Evolutionary conservation across 2,113 vertebrate species (phyloP).

Genomic region (Motacilla alba): DNA sequence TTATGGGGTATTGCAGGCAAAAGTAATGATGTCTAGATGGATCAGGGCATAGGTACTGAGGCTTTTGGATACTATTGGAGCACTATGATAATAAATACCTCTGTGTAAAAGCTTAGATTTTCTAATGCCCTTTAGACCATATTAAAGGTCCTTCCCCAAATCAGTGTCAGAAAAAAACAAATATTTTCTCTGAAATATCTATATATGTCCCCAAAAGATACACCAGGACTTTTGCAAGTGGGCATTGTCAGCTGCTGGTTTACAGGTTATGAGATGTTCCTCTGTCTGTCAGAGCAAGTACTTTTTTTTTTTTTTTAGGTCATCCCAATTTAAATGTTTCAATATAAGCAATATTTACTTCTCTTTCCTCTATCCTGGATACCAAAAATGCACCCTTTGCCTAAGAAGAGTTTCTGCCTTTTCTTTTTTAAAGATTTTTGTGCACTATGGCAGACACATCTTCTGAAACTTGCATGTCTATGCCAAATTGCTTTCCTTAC

Average conservation of each 20-base stretch:
- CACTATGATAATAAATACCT: neutral
- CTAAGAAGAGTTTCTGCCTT: neutral
- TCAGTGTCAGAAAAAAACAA: neutral
- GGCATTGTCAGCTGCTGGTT: neutral
- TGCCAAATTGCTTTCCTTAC: neutral
- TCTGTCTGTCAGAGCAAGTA: neutral
- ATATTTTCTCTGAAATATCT: neutral
- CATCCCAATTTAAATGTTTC: neutral
- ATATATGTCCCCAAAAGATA: neutral
- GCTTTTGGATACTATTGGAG: neutral
- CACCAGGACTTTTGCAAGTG: neutral
- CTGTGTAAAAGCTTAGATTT: neutral
- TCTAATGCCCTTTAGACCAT: neutral
- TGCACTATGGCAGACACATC: neutral
- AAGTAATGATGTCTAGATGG: neutral
- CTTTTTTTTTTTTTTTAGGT: neutral
- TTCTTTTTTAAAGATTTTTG: neutral
- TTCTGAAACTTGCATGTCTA: neutral
- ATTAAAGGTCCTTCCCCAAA: neutral
- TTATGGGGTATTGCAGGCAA: neutral
- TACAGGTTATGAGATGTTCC: neutral
- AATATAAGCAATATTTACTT: neutral
- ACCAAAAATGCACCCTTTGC: neutral
- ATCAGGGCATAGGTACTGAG: neutral
- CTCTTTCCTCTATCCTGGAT: rapidly evolving